Conservation (phyloP, 2,888 invertebrate genomes). For the Orchesella flavescens region DNA sequence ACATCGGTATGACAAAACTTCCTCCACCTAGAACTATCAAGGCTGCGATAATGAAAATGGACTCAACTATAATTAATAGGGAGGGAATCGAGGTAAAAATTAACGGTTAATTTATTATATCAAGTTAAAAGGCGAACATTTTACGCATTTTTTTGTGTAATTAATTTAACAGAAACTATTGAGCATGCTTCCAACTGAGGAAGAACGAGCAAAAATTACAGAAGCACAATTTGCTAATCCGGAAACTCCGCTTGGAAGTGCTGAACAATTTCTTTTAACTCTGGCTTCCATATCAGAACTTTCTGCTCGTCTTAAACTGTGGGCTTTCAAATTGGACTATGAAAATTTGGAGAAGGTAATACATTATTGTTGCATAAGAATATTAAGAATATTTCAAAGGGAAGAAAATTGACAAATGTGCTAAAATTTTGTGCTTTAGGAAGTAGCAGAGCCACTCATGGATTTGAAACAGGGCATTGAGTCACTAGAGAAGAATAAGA, state of each 20-base stretch:
- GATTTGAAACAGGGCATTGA: slow-evolving; percentile 98
- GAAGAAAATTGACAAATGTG: no score
- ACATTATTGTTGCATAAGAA: slow-evolving; percentile 11
- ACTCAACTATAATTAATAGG: slow-evolving; percentile 96
- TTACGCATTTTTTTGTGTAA: no score
- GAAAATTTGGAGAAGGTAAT: slow-evolving; percentile 94
- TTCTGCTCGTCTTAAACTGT: slow-evolving; percentile 92
- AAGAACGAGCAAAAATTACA: slow-evolving; percentile 91
- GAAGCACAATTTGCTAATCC: slow-evolving; percentile 78
- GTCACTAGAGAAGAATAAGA: slow-evolving; percentile 90
- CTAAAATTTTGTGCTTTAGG: slow-evolving; percentile 80
- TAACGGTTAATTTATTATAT: no score
- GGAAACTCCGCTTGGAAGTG: slow-evolving; percentile 92
- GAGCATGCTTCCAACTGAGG: slow-evolving; percentile 97
- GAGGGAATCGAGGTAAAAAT: slow-evolving; percentile 90
- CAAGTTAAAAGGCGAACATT: no score
- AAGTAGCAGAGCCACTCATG: slow-evolving; percentile 88
- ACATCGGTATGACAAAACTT: slow-evolving; percentile 98
- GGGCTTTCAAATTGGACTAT: slow-evolving; percentile 99
- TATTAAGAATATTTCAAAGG: no score
- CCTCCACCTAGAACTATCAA: slow-evolving; percentile 98
- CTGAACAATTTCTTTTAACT: slow-evolving; percentile 98
- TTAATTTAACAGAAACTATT: slow-evolving; percentile 84
- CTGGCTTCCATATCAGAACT: slow-evolving; percentile 96
- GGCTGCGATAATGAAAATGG: slow-evolving; percentile 99